Conservation (phyloP, 1,140 invertebrate species). For the Solenopsis invicta region DNA sequence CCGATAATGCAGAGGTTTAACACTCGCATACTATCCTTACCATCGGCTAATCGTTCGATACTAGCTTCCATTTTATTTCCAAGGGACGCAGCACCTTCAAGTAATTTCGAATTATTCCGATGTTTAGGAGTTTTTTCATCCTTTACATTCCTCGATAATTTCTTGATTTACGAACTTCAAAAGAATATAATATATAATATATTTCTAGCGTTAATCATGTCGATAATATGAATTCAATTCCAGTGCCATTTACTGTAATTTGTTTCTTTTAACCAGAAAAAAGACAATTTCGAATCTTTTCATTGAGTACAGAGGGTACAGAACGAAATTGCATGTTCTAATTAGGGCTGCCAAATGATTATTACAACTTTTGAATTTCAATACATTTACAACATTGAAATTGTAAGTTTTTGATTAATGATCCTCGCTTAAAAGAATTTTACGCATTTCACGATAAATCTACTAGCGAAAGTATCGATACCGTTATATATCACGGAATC, state of each 20-base stretch:
- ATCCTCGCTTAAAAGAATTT: not conserved
- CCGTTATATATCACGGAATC: constrained; percentile 3
- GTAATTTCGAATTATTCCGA: constrained; percentile 19
- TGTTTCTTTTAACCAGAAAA: not conserved
- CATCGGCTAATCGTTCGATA: constrained; percentile 32
- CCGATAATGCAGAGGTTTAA: constrained; percentile 18
- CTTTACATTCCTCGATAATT: not conserved
- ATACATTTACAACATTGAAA: not conserved
- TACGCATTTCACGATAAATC: not conserved
- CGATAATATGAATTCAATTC: not conserved
- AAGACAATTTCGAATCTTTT: not conserved
- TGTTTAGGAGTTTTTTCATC: not conserved
- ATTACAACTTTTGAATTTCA: not conserved
- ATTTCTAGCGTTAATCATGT: not conserved
- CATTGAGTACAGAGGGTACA: too few species aligned
- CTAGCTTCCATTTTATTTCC: constrained; percentile 29
- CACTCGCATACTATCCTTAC: not conserved
- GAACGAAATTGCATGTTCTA: not conserved
- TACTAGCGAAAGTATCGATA: not conserved
- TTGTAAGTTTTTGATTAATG: not conserved
- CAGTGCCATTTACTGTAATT: not conserved
- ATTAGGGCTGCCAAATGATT: not conserved
- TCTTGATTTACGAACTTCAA: not conserved
- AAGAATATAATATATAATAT: not conserved
- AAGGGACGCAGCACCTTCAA: not conserved